phyloP scores from a whole-genome alignment of 2,113 vertebrate genomes.

The Tachysurus vachellii region DNA sequence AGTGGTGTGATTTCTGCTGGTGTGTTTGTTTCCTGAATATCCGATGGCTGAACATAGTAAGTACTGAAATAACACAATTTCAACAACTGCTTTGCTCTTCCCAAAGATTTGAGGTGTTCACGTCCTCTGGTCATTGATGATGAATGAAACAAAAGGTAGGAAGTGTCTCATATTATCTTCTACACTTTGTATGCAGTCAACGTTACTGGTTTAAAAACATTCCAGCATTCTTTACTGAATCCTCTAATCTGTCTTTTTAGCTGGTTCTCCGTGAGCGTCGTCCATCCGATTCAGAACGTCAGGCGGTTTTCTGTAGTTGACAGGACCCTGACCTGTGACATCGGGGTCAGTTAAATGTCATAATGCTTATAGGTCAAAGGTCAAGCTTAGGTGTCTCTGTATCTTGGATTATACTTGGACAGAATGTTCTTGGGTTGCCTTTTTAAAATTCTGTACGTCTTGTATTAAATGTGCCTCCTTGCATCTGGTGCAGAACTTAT shows the following conservation, averaged over 20 bases:
- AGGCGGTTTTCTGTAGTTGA: too few relatives aligned
- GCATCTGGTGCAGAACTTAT: neutral
- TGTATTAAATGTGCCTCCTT: neutral
- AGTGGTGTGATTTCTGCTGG: neutral
- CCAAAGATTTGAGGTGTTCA: neutral
- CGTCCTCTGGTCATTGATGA: neutral
- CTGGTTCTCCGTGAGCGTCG: neutral
- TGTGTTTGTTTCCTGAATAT: neutral
- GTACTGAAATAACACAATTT: constrained; percentile 7
- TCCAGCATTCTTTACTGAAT: neutral
- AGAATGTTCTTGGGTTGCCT: neutral
- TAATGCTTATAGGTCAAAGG: neutral
- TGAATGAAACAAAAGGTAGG: neutral
- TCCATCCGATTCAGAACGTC: neutral
- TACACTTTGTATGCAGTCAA: neutral
- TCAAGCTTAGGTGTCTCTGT: neutral
- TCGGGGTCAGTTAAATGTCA: neutral
- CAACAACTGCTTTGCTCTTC: neutral
- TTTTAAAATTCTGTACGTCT: neutral
- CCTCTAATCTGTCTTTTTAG: neutral
- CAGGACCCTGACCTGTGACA: neutral
- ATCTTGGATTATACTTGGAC: neutral
- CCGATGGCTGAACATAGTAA: constrained; percentile 26
- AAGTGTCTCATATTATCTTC: neutral
- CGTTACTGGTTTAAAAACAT: neutral